Percentiles rank a stretch among this genome's conserved stretches.
phyloP scores from a whole-genome alignment of 1,140 invertebrate species.

The Lerema accius region DNA sequence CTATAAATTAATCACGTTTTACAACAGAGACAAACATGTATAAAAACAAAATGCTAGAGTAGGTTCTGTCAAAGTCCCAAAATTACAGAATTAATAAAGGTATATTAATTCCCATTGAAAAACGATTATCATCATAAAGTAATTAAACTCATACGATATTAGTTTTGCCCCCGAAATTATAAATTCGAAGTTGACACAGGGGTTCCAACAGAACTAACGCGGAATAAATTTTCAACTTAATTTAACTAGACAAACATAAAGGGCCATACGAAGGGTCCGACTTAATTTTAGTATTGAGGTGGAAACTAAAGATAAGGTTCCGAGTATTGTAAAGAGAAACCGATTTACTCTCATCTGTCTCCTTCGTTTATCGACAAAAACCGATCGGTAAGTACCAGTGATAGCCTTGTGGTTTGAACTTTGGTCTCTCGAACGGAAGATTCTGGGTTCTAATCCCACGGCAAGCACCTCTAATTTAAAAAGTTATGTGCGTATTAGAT shows the following conservation, averaged over 20 bases:
- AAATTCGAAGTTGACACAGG: slow-evolving; percentile 74
- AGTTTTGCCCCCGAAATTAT: slow-evolving; percentile 66
- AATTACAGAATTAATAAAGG: not conserved
- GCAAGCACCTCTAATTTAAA: not conserved
- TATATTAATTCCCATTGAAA: slow-evolving; percentile 15
- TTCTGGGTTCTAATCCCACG: too few relatives aligned
- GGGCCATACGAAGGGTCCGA: slow-evolving; percentile 67
- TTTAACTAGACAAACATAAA: slow-evolving; percentile 80
- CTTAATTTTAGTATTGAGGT: slow-evolving; percentile 73
- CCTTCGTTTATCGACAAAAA: too few relatives aligned
- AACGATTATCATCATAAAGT: slow-evolving; percentile 50
- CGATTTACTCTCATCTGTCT: too few relatives aligned
- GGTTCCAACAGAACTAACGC: slow-evolving; percentile 64
- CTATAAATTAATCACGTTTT: too few relatives aligned
- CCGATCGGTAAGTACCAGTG: too few relatives aligned
- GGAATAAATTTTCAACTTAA: slow-evolving; percentile 82
- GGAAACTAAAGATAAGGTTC: slow-evolving; percentile 78
- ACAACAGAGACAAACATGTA: too few relatives aligned
- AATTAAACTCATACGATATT: slow-evolving; percentile 53
- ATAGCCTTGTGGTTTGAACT: too few relatives aligned
- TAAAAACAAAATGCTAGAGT: too few relatives aligned
- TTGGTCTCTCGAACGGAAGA: too few relatives aligned
- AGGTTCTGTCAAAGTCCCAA: too few relatives aligned
- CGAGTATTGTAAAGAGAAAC: slow-evolving; percentile 32
- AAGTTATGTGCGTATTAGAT: too few relatives aligned